Evolutionary conservation across 2,797 vertebrate genomes (phyloP), one percentile per base, ranked within the genome.

Genomic region (Okamejei kenojei): DNA sequence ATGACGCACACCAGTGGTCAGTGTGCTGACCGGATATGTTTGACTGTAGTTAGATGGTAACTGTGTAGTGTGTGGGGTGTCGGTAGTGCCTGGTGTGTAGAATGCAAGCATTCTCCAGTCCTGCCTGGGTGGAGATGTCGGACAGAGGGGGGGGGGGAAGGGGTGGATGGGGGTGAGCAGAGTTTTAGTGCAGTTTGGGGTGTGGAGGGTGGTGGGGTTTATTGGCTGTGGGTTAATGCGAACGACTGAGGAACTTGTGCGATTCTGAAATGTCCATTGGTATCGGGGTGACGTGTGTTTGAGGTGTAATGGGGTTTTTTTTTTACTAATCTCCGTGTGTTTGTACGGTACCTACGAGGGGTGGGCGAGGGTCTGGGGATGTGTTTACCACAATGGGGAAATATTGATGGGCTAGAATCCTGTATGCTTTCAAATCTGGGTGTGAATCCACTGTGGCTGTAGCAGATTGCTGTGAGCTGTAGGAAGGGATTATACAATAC

Each of bases 291-390:
- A 29, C n/a, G 90, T 76, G 38, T 71, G 63, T 68, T 74, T 91
- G 71, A 76, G 13, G 90, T 92, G 61, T 54, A 71, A 71, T 76
- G 76, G 23, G 3, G 29, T 92, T 91, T 91, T 91, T 92, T 92
- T 92, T 58, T 45, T 54, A 54, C n/a, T 26, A 92, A 92, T 54
- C 71, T 84, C 10, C 23, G 19, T 73, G 88, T 76, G 90, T 92
- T 74, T 92, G 71, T 71, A 58, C 71, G 8, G 38, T 45, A n/a
- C 35, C 8, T 0, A 29, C 11, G 35, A 45, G 38, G 38, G 1
- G 9, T 11, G 71, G 71, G 23, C 58, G 23, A 58, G 38, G 38
- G 45, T 26, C 38, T 11, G 19, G 71, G 35, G 7, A 10, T 80
- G 86, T 90, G 88, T 68, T 90, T 65, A 65, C 7, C 65, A 29